Conservation (phyloP, 2,113 vertebrate genomes). For the Pyrgilauda ruficollis region DNA sequence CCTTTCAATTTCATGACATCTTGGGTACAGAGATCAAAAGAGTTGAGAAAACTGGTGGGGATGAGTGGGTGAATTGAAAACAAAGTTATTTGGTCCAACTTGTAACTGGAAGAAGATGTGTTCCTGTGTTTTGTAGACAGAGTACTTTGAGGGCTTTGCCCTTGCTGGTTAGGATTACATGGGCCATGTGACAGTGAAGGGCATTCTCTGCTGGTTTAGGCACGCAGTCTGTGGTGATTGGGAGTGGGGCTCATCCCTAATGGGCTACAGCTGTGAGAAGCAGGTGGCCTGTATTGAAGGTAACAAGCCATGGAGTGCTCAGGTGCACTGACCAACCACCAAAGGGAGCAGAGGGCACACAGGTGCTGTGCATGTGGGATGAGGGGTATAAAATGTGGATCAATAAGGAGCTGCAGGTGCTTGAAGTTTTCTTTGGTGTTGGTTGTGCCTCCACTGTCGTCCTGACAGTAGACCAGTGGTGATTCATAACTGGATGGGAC, state of each 20-base stretch:
- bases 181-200: neutral
- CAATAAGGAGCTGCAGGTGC: neutral
- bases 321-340: neutral
- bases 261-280: neutral
- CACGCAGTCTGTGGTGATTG: neutral
- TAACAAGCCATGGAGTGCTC: neutral
- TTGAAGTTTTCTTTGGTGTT: neutral
- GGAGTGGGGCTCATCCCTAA: neutral
- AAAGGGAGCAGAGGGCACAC: neutral
- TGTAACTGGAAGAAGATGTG: neutral
- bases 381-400: neutral
- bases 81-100: neutral
- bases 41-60: neutral
- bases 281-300: neutral
- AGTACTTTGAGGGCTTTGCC: neutral
- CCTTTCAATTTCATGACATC: neutral
- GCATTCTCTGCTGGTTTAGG: neutral
- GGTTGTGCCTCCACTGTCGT: rapidly evolving
- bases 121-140: neutral
- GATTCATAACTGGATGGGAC: neutral
- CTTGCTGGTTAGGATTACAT: neutral
- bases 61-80: neutral
- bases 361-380: neutral
- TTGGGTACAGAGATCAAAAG: neutral
- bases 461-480: neutral